A percentile compares a stretch with the other conserved stretches of the same genome.
Evolutionary conservation across 2,797 vertebrate species (phyloP).

Genomic region (Scolopax rusticola): DNA sequence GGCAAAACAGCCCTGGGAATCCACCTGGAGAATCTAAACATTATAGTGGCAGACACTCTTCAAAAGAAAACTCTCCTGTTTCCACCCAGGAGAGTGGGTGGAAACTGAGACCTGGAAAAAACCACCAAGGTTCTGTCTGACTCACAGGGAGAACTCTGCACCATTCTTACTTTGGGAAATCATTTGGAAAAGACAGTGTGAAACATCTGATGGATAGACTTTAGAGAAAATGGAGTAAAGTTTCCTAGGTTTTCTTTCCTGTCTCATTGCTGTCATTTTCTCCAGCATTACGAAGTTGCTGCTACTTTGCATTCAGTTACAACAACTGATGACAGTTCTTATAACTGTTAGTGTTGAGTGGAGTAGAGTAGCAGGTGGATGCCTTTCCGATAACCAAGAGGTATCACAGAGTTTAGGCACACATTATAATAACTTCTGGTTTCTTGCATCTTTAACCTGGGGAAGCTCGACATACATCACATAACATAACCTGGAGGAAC

Average conservation of each 20-base stretch:
- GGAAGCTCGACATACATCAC: not conserved
- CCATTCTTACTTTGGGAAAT: not conserved
- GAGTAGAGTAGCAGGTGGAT: not conserved
- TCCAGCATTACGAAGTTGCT: not conserved
- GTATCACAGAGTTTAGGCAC: not conserved
- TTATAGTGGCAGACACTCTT: not conserved
- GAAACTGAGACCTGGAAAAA: not conserved
- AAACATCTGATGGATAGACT: not conserved
- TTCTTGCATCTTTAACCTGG: not conserved
- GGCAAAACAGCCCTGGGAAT: not conserved
- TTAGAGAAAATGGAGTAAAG: not conserved
- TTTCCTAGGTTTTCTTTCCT: not conserved
- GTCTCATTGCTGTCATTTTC: not conserved
- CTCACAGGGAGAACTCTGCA: not conserved
- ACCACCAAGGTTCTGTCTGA: not conserved
- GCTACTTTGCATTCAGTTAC: not conserved
- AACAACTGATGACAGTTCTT: not conserved
- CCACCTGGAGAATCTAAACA: not conserved
- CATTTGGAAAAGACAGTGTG: not conserved
- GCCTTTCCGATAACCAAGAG: not conserved
- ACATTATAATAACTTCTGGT: not conserved
- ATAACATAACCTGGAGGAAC: not conserved
- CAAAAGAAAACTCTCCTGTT: not conserved
- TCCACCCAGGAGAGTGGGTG: not conserved
- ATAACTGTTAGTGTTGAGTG: rapidly evolving